These are phyloP conservation scores for Brachionus manjavacas DNA, from an alignment of 1,140 invertebrate genomes.

Conservation along the genomic window DNA sequence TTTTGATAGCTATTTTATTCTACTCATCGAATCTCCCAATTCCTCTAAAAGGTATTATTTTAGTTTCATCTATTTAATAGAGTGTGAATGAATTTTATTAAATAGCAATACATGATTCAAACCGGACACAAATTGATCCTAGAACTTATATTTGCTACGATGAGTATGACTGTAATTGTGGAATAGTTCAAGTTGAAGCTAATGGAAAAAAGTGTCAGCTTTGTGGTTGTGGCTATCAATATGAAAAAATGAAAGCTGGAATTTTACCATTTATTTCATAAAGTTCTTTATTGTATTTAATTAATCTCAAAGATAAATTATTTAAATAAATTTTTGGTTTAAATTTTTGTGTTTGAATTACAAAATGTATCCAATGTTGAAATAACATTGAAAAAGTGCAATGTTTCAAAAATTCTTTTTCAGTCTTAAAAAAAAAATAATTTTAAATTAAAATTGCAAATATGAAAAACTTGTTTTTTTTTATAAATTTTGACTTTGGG, in stretches of 20 bases:
- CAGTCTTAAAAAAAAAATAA: too few species aligned
- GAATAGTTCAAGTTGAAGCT: background rate
- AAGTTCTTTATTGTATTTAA: background rate
- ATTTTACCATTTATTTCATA: background rate
- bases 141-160: background rate
- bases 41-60: background rate
- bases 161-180: background rate
- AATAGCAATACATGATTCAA: background rate
- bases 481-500: too few species aligned
- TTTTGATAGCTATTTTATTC: background rate
- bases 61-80: too few species aligned
- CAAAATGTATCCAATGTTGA: too few species aligned
- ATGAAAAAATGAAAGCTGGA: background rate
- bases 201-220: constrained; percentile 2
- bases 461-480: too few species aligned
- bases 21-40: background rate
- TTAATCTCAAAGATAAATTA: too few species aligned
- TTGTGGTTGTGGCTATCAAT: background rate
- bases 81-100: too few species aligned
- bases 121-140: background rate
- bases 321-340: too few species aligned
- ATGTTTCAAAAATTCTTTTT: too few species aligned
- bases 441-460: too few species aligned
- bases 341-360: too few species aligned
- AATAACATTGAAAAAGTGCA: too few species aligned